Evolutionary conservation across 2,888 invertebrate species (phyloP).

Genomic region (Coronaproctus castanopsis): DNA sequence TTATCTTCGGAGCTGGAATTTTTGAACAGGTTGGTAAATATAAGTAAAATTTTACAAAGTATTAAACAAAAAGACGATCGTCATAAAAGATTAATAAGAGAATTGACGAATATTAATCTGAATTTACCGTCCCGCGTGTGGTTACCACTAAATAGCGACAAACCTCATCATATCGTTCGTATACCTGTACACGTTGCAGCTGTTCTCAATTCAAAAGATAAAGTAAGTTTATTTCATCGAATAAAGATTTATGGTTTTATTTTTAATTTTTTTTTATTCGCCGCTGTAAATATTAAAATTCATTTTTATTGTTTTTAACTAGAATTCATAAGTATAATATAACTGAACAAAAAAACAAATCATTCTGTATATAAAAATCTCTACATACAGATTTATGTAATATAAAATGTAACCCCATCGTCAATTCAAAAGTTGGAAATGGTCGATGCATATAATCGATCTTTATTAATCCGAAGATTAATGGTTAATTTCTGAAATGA

Average conservation of each 20-base stretch:
- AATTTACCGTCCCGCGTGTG: constrained; percentile 95
- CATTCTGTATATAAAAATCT: no score
- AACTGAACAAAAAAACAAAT: neutral
- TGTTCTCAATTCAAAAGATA: constrained; percentile 95
- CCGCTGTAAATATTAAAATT: no score
- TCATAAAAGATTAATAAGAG: constrained; percentile 77
- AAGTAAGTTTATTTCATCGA: constrained; percentile 32
- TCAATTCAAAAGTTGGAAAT: no score
- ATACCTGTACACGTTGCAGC: constrained; percentile 95
- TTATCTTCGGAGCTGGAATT: constrained; percentile 68
- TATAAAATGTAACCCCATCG: no score
- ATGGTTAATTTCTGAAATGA: no score
- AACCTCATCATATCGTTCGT: constrained; percentile 80
- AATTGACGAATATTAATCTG: constrained; percentile 78
- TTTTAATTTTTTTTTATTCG: neutral
- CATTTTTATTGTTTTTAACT: neutral
- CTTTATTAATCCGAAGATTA: no score
- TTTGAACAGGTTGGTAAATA: constrained; percentile 64
- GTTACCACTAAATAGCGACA: constrained; percentile 55
- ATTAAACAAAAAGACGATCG: constrained; percentile 76
- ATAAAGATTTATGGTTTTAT: neutral
- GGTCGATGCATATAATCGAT: no score
- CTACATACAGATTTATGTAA: no score
- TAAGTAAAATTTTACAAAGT: constrained; percentile 61
- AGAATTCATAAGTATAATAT: no score